phyloP scores from a whole-genome alignment of 2,888 invertebrate genomes.

The Acanthococcus lagerstroemiae region DNA sequence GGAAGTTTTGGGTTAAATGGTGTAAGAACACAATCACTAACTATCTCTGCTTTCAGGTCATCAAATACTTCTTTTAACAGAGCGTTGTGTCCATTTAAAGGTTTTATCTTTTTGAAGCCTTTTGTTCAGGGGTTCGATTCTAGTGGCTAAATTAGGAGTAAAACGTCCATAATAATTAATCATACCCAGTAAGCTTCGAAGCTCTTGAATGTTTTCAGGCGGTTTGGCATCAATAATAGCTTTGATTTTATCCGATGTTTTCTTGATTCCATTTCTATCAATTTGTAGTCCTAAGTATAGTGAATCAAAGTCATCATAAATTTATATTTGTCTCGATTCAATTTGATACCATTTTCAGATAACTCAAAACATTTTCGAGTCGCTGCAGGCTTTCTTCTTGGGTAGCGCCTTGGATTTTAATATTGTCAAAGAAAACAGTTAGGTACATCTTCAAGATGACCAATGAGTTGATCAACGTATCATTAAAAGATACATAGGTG shows the following conservation, averaged over 20 bases:
- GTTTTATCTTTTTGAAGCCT: slow-evolving; percentile 18
- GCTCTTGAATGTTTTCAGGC: not conserved
- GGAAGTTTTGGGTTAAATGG: slow-evolving; percentile 34
- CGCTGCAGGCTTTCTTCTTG: not conserved
- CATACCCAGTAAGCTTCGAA: not conserved
- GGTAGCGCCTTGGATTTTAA: not conserved
- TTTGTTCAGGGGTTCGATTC: not conserved
- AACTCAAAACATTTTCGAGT: not conserved
- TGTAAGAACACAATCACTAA: slow-evolving; percentile 26
- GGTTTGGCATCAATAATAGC: not conserved
- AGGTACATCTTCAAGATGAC: not conserved
- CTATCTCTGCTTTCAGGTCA: slow-evolving; percentile 35
- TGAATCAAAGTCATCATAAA: not conserved
- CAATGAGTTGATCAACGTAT: not conserved
- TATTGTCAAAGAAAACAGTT: not conserved
- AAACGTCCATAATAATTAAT: not conserved
- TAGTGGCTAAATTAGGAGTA: not conserved
- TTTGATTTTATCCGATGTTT: not conserved
- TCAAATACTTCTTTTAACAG: slow-evolving; percentile 33
- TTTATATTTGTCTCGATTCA: not conserved
- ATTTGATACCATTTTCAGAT: not conserved
- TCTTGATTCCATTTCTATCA: not conserved
- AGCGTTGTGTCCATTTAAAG: slow-evolving; percentile 32
- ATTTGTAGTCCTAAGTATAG: not conserved
- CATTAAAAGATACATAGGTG: not conserved